These are phyloP conservation scores for Drosophila santomea DNA, from an alignment of 1,140 invertebrate species.

Conservation along the genomic window DNA sequence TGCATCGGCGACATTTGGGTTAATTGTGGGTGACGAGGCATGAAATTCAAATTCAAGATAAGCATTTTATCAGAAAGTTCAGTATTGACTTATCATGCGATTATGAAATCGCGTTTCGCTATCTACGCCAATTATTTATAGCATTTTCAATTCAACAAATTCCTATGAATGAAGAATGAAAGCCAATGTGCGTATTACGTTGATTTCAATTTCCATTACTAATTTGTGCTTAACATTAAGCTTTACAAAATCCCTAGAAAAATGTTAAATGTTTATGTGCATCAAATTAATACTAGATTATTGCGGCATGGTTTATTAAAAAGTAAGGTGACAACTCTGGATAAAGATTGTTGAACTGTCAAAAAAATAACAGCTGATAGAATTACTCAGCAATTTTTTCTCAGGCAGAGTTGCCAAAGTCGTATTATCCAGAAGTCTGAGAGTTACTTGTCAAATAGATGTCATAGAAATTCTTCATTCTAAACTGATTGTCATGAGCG, in stretches of 20 bases:
- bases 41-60: constrained; percentile 36
- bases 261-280: too few species aligned
- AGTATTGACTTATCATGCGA: constrained; percentile 28
- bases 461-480: not conserved
- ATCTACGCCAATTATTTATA: constrained; percentile 28
- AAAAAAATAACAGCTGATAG: too few species aligned
- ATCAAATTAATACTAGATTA: too few species aligned
- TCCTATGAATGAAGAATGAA: constrained; percentile 52
- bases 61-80: constrained; percentile 24
- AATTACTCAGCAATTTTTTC: too few species aligned
- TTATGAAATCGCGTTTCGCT: constrained; percentile 28
- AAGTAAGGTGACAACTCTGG: too few species aligned
- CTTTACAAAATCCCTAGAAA: too few species aligned
- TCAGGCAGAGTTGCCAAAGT: too few species aligned
- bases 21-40: constrained; percentile 61
- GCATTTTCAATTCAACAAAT: constrained; percentile 25
- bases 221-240: too few species aligned
- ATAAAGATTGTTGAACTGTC: too few species aligned
- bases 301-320: too few species aligned
- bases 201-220: not conserved
- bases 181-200: constrained; percentile 31
- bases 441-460: not conserved
- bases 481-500: not conserved
- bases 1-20: constrained; percentile 59
- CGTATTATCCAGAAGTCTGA: not conserved